Conservation (phyloP, 2,797 vertebrate genomes). For the Anomalospiza imberbis region DNA sequence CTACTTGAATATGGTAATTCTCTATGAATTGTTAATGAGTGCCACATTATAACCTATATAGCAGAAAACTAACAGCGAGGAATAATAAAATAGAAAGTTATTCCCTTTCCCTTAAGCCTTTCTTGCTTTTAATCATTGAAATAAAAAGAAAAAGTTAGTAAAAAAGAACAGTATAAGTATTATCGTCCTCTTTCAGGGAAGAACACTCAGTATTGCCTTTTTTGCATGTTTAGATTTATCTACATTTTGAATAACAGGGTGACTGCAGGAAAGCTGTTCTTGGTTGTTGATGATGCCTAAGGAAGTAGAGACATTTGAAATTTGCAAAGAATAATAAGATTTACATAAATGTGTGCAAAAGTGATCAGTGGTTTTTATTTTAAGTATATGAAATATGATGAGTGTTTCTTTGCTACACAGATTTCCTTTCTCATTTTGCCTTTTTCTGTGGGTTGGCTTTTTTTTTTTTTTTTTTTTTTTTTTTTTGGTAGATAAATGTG, state of each 20-base stretch:
- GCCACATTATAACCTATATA: not conserved
- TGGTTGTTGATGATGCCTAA: not conserved
- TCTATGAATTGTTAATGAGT: slow-evolving; percentile 13
- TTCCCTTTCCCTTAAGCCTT: not conserved
- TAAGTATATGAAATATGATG: not conserved
- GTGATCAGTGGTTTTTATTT: not conserved
- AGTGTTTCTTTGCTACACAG: not conserved
- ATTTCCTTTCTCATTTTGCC: not conserved
- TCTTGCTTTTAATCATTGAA: not conserved
- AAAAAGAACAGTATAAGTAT: not conserved
- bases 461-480: not conserved
- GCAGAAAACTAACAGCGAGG: not conserved
- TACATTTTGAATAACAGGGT: not conserved
- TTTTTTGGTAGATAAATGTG: not conserved
- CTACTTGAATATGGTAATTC: slow-evolving; percentile 26
- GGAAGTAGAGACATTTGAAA: not conserved
- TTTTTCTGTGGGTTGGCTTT: not conserved
- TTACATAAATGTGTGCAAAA: not conserved
- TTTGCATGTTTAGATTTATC: not conserved
- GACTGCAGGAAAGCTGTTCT: not conserved
- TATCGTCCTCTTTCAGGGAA: not conserved
- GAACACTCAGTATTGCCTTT: not conserved
- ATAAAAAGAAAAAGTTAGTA: not conserved
- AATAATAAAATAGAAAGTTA: not conserved
- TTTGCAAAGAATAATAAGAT: not conserved